A percentile compares a stretch with the other conserved stretches of the same genome.
phyloP scores from a whole-genome alignment of 1,140 invertebrate species.

The Brachystomella parvula region DNA sequence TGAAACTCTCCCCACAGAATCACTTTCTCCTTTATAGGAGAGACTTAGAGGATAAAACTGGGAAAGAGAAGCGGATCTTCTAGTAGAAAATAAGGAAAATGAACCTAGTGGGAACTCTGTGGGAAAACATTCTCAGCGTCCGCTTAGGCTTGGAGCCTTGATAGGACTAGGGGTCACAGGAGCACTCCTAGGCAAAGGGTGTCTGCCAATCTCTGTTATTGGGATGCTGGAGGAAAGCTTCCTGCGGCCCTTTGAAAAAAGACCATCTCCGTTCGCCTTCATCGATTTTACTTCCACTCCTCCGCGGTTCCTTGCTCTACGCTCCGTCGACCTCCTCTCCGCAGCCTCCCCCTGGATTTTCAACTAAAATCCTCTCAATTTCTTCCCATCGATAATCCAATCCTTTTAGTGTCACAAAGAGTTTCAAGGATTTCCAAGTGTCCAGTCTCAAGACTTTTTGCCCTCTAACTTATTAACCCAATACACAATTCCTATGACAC shows the following conservation, averaged over 20 bases:
- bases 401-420: not conserved
- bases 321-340: not conserved
- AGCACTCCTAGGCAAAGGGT: not conserved
- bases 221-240: not conserved
- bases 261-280: slow-evolving; percentile 9
- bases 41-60: not conserved
- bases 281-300: slow-evolving; percentile 15
- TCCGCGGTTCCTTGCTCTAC: not conserved
- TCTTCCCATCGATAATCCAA: slow-evolving; percentile 9
- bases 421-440: not conserved
- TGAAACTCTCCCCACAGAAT: not conserved
- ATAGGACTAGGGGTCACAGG: not conserved
- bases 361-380: not conserved
- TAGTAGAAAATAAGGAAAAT: not conserved
- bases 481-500: not conserved
- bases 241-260: not conserved
- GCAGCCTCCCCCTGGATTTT: not conserved
- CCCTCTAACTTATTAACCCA: not conserved
- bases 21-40: not conserved
- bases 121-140: too few relatives aligned
- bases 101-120: too few relatives aligned
- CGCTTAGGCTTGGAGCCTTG: too few relatives aligned
- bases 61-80: not conserved
- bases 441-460: not conserved
- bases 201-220: too few relatives aligned